Evolutionary conservation across 2,888 invertebrate genomes (phyloP), one percentile per base, ranked within the genome.

Genomic region (Epicampocera succincta): DNA sequence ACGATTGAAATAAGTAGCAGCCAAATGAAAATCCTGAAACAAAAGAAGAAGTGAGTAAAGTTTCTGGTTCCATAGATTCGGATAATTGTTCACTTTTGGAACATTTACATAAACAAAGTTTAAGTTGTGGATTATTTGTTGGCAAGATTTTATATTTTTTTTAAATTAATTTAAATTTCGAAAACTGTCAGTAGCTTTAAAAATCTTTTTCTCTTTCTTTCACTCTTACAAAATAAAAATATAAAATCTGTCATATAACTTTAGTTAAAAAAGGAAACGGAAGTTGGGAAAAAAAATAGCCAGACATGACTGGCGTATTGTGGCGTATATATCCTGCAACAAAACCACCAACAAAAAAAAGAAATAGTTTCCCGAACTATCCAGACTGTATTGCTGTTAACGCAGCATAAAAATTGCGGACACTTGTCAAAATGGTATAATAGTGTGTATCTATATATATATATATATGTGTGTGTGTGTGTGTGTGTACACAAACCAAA

Each of bases 381-480:
- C 69, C 58, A 71, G 69, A 71, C 69, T 38, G 19, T 33, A 38
- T 15, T 58, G 46, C 38, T 48, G 58, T 46, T 19, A 17, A 48
- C 19, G 33, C 29, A 38, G 61, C 61, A 29, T 3, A 33, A 9
- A 63, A 63, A 63, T 33, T 46, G 2, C 46, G 46, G 44, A 33
- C 46, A 33, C 48, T 38, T 38, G n/a, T 42, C 19, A 60, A 42
- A 60, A 42, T 56, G 38, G 17, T 11, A 38, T 38, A 56, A 38
- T 56, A 5, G n/a, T 44, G 19, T 19, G 3, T 25, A 13, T 21
- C n/a, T n/a, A 17, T 17, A 12, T n/a, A n/a, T n/a, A n/a, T n/a
- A n/a, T n/a, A n/a, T n/a, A n/a, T n/a, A n/a, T n/a, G n/a, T n/a
- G n/a, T n/a, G n/a, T 44, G 19, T 19, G 3, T 25, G 8, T 21